These are phyloP conservation scores for Leucopternis melanops DNA, from an alignment of 2,113 vertebrate species.

Conservation along the genomic window DNA sequence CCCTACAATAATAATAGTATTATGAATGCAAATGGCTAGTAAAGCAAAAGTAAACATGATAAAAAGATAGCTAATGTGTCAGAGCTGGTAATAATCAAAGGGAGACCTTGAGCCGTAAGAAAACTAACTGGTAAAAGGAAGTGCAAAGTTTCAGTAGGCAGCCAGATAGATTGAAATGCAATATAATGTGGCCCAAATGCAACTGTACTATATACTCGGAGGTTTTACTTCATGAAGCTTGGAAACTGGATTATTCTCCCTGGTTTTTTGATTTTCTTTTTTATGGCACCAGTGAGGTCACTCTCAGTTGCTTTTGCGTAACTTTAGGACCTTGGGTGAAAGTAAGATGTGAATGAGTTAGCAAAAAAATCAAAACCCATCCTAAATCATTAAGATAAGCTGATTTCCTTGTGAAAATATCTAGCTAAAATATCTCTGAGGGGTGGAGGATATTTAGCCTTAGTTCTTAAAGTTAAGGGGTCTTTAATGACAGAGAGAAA, in stretches of 20 bases:
- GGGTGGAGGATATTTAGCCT: not conserved
- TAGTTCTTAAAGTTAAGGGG: not conserved
- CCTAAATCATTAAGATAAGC: not conserved
- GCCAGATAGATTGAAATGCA: not conserved
- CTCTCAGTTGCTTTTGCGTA: not conserved
- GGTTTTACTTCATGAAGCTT: not conserved
- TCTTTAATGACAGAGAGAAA: not conserved
- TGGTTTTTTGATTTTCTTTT: not conserved
- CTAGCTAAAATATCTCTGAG: not conserved
- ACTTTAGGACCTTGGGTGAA: not conserved
- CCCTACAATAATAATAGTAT: not conserved
- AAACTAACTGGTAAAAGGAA: not conserved
- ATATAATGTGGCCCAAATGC: not conserved
- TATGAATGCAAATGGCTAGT: not conserved
- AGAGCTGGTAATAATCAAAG: not conserved
- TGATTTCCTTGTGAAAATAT: not conserved
- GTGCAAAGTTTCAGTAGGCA: not conserved
- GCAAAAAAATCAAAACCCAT: not conserved
- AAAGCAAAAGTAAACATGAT: not conserved
- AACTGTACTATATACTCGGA: not conserved
- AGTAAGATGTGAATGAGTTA: not conserved
- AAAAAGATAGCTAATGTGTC: not conserved
- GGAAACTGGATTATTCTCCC: not conserved
- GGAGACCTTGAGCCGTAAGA: not conserved
- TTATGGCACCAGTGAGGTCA: not conserved